Evolutionary conservation across 1,140 invertebrate genomes (phyloP).

Genomic region (Eumeta japonica): DNA sequence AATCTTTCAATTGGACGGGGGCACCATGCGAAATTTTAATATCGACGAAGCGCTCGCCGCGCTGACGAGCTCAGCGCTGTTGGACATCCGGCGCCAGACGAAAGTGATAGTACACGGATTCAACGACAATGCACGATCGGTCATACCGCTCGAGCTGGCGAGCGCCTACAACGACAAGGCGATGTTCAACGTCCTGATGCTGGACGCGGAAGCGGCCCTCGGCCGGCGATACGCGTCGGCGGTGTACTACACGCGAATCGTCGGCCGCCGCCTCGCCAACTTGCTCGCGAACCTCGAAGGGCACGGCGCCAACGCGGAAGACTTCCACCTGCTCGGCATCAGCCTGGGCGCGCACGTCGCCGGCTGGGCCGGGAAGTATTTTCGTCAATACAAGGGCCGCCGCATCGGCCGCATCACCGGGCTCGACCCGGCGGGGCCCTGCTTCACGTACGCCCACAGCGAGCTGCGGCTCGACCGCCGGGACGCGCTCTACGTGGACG

Average conservation of each 20-base stretch:
- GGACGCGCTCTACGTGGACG: constrained; percentile 64
- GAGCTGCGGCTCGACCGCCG: constrained; percentile 60
- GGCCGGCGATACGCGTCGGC: constrained; percentile 39
- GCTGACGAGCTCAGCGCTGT: constrained; percentile 28
- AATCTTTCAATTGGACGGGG: constrained; percentile 30
- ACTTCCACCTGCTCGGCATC: constrained; percentile 61
- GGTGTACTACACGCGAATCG: constrained; percentile 36
- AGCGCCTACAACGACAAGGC: constrained; percentile 40
- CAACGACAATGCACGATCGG: constrained; percentile 39
- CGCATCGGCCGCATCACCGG: constrained; percentile 49
- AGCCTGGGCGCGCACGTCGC: constrained; percentile 64
- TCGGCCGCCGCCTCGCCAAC: constrained; percentile 51
- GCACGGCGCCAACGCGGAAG: constrained; percentile 43
- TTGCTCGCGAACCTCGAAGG: constrained; percentile 56
- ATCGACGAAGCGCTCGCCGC: constrained; percentile 33
- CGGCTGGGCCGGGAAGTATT: constrained; percentile 61
- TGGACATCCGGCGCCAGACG: constrained; percentile 45
- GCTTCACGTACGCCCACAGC: constrained; percentile 47
- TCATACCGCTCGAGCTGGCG: constrained; percentile 34
- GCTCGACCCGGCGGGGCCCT: constrained; percentile 60
- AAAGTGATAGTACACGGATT: constrained; percentile 49
- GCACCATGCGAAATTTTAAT: constrained; percentile 22
- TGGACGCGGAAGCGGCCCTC: constrained; percentile 44
- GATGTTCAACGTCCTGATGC: constrained; percentile 42
- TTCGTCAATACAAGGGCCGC: constrained; percentile 42